A percentile compares a stretch with the other conserved stretches of the same genome.
Conservation (phyloP, 1,140 invertebrate genomes). For the Diploscapter pachys region DNA sequence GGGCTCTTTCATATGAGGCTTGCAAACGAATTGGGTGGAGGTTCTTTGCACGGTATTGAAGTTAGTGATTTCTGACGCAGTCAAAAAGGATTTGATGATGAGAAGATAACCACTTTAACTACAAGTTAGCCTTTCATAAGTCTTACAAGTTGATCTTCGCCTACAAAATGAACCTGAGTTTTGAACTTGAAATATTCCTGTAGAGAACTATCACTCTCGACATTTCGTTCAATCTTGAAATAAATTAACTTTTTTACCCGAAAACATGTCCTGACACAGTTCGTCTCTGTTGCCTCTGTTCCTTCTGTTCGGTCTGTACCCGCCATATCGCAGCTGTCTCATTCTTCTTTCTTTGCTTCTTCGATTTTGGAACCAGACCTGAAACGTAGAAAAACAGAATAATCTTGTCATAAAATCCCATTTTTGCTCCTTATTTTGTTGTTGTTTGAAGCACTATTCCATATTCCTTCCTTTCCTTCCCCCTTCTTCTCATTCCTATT, state of each 20-base stretch:
- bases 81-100: no score
- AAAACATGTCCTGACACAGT: slow-evolving; percentile 25
- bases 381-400: slow-evolving; percentile 17
- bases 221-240: no score
- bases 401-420: neutral
- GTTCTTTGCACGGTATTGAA: no score
- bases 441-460: neutral
- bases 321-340: slow-evolving; percentile 61
- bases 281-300: slow-evolving; percentile 27
- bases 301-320: slow-evolving; percentile 39
- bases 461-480: slow-evolving; percentile 6
- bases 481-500: slow-evolving; percentile 18
- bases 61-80: no score
- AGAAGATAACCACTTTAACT: no score
- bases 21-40: no score
- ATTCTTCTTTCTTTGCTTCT: slow-evolving; percentile 67
- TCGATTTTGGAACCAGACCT: slow-evolving; percentile 72
- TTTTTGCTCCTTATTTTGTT: neutral
- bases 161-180: no score
- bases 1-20: no score
- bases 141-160: no score
- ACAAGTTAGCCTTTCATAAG: no score
- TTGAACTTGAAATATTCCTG: no score
- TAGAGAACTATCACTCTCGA: no score
- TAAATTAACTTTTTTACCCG: neutral